Evolutionary conservation across 23 tunicate species (phyloP).

Genomic region (Clavelina lepadiformis): DNA sequence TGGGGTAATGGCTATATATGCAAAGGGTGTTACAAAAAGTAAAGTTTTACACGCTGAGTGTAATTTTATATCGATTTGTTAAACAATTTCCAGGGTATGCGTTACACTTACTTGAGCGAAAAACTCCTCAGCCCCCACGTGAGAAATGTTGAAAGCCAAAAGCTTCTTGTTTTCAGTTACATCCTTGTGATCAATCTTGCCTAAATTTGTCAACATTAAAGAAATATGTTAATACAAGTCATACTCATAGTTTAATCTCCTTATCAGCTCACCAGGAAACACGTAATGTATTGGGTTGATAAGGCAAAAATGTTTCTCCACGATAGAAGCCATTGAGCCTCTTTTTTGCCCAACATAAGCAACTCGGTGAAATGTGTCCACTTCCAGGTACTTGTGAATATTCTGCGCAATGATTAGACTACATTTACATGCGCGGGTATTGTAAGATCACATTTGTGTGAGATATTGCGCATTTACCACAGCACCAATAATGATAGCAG

Average conservation of each 20-base stretch:
- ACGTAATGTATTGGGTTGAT: constrained; percentile 35
- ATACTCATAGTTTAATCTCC: not conserved
- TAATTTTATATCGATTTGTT: too few species aligned
- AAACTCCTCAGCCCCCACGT: constrained; percentile 80
- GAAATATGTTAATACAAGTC: not conserved
- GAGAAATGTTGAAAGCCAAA: constrained; percentile 67
- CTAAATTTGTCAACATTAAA: constrained; percentile 16
- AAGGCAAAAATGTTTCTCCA: constrained; percentile 76
- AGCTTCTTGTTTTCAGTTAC: constrained; percentile 38
- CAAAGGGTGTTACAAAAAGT: too few species aligned
- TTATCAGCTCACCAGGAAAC: constrained; percentile 27
- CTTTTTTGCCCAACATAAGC: constrained; percentile 71
- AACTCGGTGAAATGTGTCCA: constrained; percentile 70
- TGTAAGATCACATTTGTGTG: too few species aligned
- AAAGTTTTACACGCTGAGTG: too few species aligned
- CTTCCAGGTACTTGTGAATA: constrained; percentile 72
- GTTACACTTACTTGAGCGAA: constrained; percentile 43
- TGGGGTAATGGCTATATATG: too few species aligned
- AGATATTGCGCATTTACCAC: too few species aligned
- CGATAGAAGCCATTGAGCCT: constrained; percentile 39
- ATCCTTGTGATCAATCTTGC: constrained; percentile 56
- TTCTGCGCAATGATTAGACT: too few species aligned
- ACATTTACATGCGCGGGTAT: too few species aligned
- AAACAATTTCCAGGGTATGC: not conserved
- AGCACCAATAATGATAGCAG: too few species aligned